phyloP scores from a whole-genome alignment of 2,888 invertebrate species.

The Apotomis turbidana region DNA sequence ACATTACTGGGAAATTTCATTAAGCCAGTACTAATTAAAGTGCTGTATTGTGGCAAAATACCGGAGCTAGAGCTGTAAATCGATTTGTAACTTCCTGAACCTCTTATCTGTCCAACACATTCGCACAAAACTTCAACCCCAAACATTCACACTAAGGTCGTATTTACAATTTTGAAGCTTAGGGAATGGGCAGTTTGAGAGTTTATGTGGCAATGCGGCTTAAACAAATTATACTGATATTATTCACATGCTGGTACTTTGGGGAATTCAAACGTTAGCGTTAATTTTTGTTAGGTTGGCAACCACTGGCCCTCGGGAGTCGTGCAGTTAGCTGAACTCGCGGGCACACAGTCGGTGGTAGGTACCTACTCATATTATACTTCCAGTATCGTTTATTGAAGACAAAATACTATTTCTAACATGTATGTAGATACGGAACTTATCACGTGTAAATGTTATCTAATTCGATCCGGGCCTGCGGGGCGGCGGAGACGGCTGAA shows the following conservation, averaged over 20 bases:
- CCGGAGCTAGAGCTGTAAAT: slow-evolving; percentile 45
- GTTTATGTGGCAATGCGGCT: slow-evolving; percentile 43
- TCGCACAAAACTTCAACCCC: not conserved
- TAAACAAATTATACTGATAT: slow-evolving; percentile 50
- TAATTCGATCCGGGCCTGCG: too few species aligned
- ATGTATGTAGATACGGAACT: too few species aligned
- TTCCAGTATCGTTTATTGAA: too few species aligned
- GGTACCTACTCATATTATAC: too few species aligned
- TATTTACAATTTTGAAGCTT: not conserved
- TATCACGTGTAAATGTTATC: too few species aligned
- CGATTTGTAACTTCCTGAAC: slow-evolving; percentile 2
- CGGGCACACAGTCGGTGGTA: not conserved
- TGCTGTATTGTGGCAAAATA: slow-evolving; percentile 53
- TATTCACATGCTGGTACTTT: slow-evolving; percentile 47
- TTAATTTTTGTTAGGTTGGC: slow-evolving; percentile 35
- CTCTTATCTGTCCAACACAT: not conserved
- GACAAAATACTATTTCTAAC: too few species aligned
- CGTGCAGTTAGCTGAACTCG: slow-evolving; percentile 14
- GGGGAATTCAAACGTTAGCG: slow-evolving; percentile 34
- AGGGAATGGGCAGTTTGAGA: not conserved
- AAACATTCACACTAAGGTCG: not conserved
- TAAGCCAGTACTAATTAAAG: slow-evolving; percentile 61
- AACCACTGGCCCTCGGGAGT: slow-evolving; percentile 15
- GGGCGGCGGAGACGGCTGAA: too few species aligned
- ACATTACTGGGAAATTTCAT: slow-evolving; percentile 59